Conservation (phyloP, 2,797 vertebrate genomes). For the Peromyscus attwateri region DNA sequence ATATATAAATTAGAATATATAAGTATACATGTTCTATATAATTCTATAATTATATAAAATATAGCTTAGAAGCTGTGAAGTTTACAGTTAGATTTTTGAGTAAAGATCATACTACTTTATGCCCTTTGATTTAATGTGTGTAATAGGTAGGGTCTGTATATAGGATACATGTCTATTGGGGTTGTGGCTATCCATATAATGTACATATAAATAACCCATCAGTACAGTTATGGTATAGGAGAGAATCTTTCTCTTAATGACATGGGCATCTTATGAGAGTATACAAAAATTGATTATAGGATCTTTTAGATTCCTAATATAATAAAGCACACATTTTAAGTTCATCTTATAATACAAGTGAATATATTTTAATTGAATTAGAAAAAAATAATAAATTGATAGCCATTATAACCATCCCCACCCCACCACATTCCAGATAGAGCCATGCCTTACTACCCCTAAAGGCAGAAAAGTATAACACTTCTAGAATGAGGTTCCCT, state of each 20-base stretch:
- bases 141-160: background rate
- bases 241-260: background rate
- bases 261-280: background rate
- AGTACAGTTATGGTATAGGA: background rate
- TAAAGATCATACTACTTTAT: background rate
- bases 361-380: background rate
- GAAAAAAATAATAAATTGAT: background rate
- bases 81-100: constrained; percentile 18
- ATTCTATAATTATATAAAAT: background rate
- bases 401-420: background rate
- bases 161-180: no score
- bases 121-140: background rate
- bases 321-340: background rate
- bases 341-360: background rate
- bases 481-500: background rate
- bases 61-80: background rate
- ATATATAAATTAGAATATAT: background rate
- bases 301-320: background rate
- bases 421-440: background rate
- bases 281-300: background rate
- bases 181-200: background rate
- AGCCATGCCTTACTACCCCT: background rate
- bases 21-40: background rate
- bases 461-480: background rate
- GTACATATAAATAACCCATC: background rate